Evolutionary conservation across 2,113 vertebrate genomes (phyloP), one percentile per base, ranked within the genome.

Genomic region (Gallinago paraguaiae): DNA sequence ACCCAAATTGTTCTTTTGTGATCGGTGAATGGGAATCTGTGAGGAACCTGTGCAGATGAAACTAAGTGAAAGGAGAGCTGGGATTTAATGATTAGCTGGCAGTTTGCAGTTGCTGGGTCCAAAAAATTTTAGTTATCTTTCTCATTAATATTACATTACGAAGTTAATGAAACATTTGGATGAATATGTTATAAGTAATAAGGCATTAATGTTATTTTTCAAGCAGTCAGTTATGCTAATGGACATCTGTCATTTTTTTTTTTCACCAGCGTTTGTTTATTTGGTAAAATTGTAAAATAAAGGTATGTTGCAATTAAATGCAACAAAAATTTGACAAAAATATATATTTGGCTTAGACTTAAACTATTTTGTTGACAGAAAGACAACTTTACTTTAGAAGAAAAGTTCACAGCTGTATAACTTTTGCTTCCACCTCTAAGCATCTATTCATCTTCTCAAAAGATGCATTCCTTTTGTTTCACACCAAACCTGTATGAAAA

Each of bases 111-210:
- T 94, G 92, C 93, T 89, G 71, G 83, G 93, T 92, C 95, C 91
- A 92, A 95, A 86, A 95, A 83, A 94, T 96, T 95, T 97, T 97
- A 91, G 93, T 97, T 97, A 97, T 97, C 96, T 94, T 96, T 95
- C 97, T 98, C 96, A 97, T 98, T 98, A 98, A 98, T 98, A 98
- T 98, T 98, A 72, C 93, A 98, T 98, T 97, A 97, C 16, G 4
- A 96, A 96, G 80, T 95, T 98, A 98, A 98, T 98, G 97, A 98
- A 98, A 98, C 98, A 98, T 98, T 98, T 98, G 97, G 95, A 84
- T 98, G 98, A 98, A 98, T 98, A 97, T 97, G 97, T 98, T 98
- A 98, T 97, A 95, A 98, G 92, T 97, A 98, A 98, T 98, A 97
- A 98, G 96, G 96, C 97, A 97, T 98, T 98, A 98, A 98, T 97